Conservation (phyloP, 2,797 vertebrate genomes). For the Enteromius mattozi region DNA sequence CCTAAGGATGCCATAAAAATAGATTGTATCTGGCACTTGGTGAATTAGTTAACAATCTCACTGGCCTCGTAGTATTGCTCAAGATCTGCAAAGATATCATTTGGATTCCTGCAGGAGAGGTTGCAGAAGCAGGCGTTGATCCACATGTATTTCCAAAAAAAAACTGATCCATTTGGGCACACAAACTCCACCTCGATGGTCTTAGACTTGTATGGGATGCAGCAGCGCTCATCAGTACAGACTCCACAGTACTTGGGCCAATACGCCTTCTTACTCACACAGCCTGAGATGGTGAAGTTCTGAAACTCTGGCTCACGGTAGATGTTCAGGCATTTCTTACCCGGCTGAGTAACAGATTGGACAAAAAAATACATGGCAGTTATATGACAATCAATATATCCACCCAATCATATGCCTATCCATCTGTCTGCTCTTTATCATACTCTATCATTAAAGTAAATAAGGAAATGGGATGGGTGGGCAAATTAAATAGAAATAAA, state of each 20-base stretch:
- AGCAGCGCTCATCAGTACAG: constrained; percentile 92
- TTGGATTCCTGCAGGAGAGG: constrained; percentile 93
- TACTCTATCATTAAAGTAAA: not conserved
- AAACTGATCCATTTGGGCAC: constrained; percentile 85
- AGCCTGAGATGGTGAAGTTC: constrained; percentile 93
- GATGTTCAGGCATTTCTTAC: constrained; percentile 93
- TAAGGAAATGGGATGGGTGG: not conserved
- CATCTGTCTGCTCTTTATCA: not conserved
- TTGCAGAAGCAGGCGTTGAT: constrained; percentile 98
- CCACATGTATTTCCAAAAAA: constrained; percentile 94
- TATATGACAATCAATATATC: not conserved
- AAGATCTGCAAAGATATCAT: constrained; percentile 93
- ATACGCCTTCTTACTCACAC: constrained; percentile 87
- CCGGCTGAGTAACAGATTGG: constrained; percentile 76
- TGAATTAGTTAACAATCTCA: constrained; percentile 85
- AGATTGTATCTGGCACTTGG: not conserved
- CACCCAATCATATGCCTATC: not conserved
- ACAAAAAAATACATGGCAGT: not conserved
- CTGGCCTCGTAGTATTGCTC: constrained; percentile 88
- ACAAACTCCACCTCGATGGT: constrained; percentile 89
- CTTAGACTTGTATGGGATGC: constrained; percentile 96
- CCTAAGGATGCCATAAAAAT: not conserved
- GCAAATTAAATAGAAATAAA: not conserved
- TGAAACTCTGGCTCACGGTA: constrained; percentile 82
- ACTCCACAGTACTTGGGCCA: constrained; percentile 92